Evolutionary conservation across 1,140 invertebrate species (phyloP).

Genomic region (Drosophila nebulosa): DNA sequence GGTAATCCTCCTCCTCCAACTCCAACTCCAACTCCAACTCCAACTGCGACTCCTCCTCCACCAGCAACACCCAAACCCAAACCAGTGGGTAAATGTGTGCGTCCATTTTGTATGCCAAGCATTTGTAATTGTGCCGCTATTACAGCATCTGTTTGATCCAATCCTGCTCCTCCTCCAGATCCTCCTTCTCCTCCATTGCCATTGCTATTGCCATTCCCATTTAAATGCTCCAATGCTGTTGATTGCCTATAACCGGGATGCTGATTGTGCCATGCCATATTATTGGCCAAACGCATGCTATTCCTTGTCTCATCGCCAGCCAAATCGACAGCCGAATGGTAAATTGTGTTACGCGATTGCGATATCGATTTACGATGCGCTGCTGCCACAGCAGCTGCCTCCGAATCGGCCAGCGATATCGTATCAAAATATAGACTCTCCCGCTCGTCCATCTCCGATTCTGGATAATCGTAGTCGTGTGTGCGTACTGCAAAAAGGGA

Average conservation of each 20-base stretch:
- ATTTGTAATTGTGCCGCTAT: conserved; percentile 68
- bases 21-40: not conserved
- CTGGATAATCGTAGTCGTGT: conserved; percentile 77
- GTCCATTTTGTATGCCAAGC: conserved; percentile 67
- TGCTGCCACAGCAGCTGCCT: conserved; percentile 66
- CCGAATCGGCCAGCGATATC: conserved; percentile 78
- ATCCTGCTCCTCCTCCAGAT: not conserved
- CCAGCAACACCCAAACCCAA: conserved; percentile 32
- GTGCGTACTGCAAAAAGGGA: conserved; percentile 69
- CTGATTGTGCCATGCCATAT: conserved; percentile 43
- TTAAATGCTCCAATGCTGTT: conserved; percentile 68
- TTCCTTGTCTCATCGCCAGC: conserved; percentile 60
- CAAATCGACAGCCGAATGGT: conserved; percentile 77
- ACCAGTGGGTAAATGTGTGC: conserved; percentile 57
- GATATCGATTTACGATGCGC: conserved; percentile 78
- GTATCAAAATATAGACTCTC: conserved; percentile 80
- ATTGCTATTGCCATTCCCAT: conserved; percentile 10
- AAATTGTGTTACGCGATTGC: conserved; percentile 78
- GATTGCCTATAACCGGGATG: conserved; percentile 69
- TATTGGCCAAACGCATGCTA: conserved; percentile 39
- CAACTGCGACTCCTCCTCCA: not conserved
- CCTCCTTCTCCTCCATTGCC: not conserved
- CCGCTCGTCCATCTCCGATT: conserved; percentile 80
- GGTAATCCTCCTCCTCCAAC: conserved; percentile 11
- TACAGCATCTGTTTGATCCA: conserved; percentile 64